Evolutionary conservation across 2,888 invertebrate species (phyloP).

Genomic region (Eupeodes luniger): DNA sequence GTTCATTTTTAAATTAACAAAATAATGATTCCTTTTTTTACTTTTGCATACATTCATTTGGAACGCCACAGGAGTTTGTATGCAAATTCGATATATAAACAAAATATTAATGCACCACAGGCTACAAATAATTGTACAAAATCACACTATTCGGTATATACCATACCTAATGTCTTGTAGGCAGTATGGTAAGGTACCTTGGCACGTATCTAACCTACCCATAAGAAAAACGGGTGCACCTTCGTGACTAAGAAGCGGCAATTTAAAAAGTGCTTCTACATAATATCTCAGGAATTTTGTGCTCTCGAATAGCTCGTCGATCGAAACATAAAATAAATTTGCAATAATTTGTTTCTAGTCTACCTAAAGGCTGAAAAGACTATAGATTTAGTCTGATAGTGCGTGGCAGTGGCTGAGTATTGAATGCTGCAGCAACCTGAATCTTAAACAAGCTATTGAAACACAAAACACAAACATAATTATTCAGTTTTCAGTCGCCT

Average conservation of each 20-base stretch:
- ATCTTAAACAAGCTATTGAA: conserved; percentile 37
- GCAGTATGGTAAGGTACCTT: neutral
- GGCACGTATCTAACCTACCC: neutral
- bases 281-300: conserved; percentile 39
- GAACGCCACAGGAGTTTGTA: conserved; percentile 15
- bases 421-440: conserved; percentile 3
- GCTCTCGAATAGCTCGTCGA: neutral
- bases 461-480: conserved; percentile 34
- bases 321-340: conserved; percentile 25
- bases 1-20: neutral
- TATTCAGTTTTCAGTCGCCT: conserved; percentile 44
- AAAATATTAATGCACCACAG: conserved; percentile 2
- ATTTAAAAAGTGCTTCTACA: conserved; percentile 29
- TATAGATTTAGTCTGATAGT: no score
- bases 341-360: conserved; percentile 36
- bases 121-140: neutral
- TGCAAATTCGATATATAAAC: conserved; percentile 12
- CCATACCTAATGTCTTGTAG: neutral
- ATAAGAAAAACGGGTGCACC: conserved; percentile 14
- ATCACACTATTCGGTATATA: neutral
- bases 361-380: neutral
- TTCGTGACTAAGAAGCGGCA: conserved; percentile 48
- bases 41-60: neutral
- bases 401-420: no score
- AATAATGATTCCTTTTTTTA: neutral